Evolutionary conservation across 2,888 invertebrate genomes (phyloP).

Genomic region (Heliconius charithonia): DNA sequence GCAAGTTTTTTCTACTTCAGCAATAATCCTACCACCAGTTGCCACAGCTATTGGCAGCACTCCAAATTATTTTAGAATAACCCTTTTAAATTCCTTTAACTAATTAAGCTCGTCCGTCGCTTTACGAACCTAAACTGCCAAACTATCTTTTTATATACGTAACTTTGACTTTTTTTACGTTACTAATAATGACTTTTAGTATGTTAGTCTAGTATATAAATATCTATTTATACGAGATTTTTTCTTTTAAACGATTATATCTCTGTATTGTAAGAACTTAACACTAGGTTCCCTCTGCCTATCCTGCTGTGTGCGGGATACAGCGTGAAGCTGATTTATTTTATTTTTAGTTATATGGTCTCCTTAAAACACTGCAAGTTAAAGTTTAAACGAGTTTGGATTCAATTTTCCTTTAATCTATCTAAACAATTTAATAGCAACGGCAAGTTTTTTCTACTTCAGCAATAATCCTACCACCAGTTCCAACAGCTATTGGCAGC

Average conservation of each 20-base stretch:
- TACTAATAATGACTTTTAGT: neutral
- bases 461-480: slow-evolving; percentile 71
- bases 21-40: slow-evolving; percentile 75
- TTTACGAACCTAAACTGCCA: slow-evolving; percentile 60
- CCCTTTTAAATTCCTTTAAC: slow-evolving; percentile 59
- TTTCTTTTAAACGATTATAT: neutral
- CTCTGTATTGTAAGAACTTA: neutral
- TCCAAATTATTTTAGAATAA: slow-evolving; percentile 80
- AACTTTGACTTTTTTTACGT: slow-evolving; percentile 37
- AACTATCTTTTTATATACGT: slow-evolving; percentile 53
- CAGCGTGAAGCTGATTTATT: too few relatives aligned
- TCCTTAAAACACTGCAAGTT: neutral
- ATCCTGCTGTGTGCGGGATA: too few relatives aligned
- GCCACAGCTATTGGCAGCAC: slow-evolving; percentile 67
- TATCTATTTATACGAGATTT: neutral
- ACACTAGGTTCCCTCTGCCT: too few relatives aligned
- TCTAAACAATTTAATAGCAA: neutral
- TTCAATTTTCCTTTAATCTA: neutral
- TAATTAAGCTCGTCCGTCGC: slow-evolving; percentile 54
- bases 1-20: slow-evolving; percentile 7
- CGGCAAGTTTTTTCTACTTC: slow-evolving; percentile 7
- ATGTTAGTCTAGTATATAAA: neutral
- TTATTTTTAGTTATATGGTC: neutral
- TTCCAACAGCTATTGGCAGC: slow-evolving; percentile 72
- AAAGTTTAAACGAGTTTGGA: neutral